Conservation (phyloP, 1,140 invertebrate species). For the Panulirus ornatus region DNA sequence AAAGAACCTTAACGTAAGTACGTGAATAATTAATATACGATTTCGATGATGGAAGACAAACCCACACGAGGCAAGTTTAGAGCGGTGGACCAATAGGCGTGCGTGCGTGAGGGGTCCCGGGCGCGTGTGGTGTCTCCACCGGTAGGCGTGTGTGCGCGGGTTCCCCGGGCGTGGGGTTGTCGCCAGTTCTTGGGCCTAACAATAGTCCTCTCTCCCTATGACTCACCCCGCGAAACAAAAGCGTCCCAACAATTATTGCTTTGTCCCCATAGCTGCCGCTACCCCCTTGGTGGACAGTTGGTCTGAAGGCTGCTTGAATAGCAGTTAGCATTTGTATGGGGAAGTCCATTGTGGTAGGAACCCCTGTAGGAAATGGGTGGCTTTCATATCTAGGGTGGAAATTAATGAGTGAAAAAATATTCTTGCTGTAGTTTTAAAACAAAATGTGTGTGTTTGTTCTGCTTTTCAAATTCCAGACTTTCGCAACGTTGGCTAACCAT, state of each 20-base stretch:
- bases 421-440: too few relatives aligned
- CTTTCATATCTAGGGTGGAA: too few relatives aligned
- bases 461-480: too few relatives aligned
- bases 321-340: neutral
- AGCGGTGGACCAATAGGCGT: too few relatives aligned
- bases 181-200: conserved; percentile 63
- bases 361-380: too few relatives aligned
- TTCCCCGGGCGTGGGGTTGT: neutral
- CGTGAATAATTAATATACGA: too few relatives aligned
- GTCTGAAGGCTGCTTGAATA: neutral
- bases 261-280: conserved; percentile 28
- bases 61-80: too few relatives aligned
- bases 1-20: too few relatives aligned
- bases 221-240: conserved; percentile 57
- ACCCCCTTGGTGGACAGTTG: conserved; percentile 27
- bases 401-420: too few relatives aligned
- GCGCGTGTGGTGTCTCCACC: neutral
- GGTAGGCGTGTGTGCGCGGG: neutral
- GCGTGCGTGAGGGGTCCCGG: neutral
- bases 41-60: too few relatives aligned
- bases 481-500: too few relatives aligned
- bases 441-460: too few relatives aligned
- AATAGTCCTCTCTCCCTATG: conserved; percentile 28
- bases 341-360: neutral
- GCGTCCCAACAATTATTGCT: conserved; percentile 60